Evolutionary conservation across 1,140 invertebrate species (phyloP), one percentile per base, ranked within the genome.

Genomic region (Drosophila nebulosa): DNA sequence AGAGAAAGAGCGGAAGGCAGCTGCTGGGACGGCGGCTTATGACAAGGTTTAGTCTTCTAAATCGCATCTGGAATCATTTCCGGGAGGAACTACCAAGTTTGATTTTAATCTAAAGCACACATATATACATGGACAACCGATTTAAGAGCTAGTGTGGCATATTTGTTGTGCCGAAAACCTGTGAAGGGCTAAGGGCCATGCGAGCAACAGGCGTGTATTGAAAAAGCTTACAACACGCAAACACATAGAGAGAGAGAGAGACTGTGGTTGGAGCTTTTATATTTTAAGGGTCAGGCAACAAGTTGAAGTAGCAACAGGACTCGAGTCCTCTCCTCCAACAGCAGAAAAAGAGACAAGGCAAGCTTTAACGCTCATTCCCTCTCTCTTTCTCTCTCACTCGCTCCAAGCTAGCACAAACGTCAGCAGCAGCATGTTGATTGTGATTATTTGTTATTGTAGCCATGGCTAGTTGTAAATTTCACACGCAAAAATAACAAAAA

Each of bases 381-480:
- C 14, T 30, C 14, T 18, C 26, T 3, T 7, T 27, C 24, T 27
- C 6, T 9, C 26, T 14, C n/a, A 7, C 12, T 4, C 18, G 2
- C 12, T 16, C 4, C 2, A 0, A 1, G 24, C 24, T n/a, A n/a
- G n/a, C 26, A 27, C 7, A 30, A 26, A 55, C 52, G 27, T 16
- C 27, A 30, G 52, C 52, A 30, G 52, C 52, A 53, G 16, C 12
- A 7, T n/a, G 32, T 57, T 57, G 18, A 27, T 16, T 9, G 63
- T 58, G 68, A 55, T 30, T 55, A 55, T 53, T 68, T 67, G 7
- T 63, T 60, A 60, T 69, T 60, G 56, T 76, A 30, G 16, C 57
- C 68, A 53, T 64, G 59, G 39, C 64, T 51, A 57, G 51, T 46
- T 69, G 64, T 73, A 76, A 86, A 74, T 86, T 74, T 77, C 78